Base-by-base conservation (phyloP, 1,140 invertebrate genomes). In the Forficula auricularia region DNA sequence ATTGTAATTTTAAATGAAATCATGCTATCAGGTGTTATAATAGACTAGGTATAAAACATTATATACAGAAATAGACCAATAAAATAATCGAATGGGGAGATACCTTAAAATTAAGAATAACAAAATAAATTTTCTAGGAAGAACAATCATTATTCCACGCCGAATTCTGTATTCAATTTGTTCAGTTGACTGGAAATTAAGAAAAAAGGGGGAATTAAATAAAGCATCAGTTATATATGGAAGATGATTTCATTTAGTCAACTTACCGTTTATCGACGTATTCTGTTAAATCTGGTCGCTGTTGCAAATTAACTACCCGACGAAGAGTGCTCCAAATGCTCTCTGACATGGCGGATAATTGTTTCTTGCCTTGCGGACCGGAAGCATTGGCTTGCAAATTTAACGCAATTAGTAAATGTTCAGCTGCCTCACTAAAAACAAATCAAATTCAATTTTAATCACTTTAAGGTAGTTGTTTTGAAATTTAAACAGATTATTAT, bases 271-370 rank as follows among this genome's bases (percentile, higher is more conserved):
- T 70, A 62, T 89, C 81, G 53, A 89, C 73, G 40, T 73, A 68
- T 46, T 73, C 68, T 50, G 77, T 73, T 19, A 94, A 66, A 54
- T 94, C 81, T 52, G 72, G 69, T 56, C 80, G 76, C 47, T 87
- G 79, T 70, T 94, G 77, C 31, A 94, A 64, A 12, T 85, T 81
- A 20, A 94, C 65, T 33, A 90, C 84, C 71, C 94, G 84, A 57
- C 86, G 73, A 22, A 98, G 65, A 1, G 87, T 95, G 18, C 79
- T 81, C 92, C 94, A 98, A 61, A 98, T 94, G 19, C 83, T 85
- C 47, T 87, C 79, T 0, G 89, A 95, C 81, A 90, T 88, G 43
- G 68, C 49, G 14, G 50, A 48, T 40, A 48, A 48, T 30, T 47
- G 54, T 53, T 52, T 50, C 43, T 57, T 63, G 50, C 59, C 64